Conservation (phyloP, 1,140 invertebrate species). For the Macrobrachium nipponense region DNA sequence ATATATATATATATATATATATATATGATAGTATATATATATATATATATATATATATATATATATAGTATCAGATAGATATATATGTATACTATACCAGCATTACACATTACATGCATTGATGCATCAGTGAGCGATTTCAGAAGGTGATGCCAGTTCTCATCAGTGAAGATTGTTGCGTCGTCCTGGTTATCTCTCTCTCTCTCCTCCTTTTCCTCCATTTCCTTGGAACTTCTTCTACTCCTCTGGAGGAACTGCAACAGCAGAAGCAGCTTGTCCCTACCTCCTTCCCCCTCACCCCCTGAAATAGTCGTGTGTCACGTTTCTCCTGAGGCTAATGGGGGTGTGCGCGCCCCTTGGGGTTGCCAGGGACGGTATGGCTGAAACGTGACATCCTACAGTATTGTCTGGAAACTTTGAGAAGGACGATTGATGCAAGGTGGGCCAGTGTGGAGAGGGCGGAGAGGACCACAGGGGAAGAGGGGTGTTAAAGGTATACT, state of each 20-base stretch:
- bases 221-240: background rate
- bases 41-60: no score
- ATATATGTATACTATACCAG: no score
- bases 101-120: no score
- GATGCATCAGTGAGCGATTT: no score
- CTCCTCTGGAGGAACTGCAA: background rate
- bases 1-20: no score
- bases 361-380: constrained; percentile 28
- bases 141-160: no score
- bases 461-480: background rate
- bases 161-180: no score
- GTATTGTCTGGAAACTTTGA: constrained; percentile 24
- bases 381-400: constrained; percentile 32
- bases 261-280: background rate
- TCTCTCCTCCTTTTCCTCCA: background rate
- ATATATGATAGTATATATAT: no score
- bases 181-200: background rate
- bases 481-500: background rate
- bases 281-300: constrained; percentile 1
- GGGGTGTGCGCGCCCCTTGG: constrained; percentile 40
- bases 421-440: constrained; percentile 15
- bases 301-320: constrained; percentile 38
- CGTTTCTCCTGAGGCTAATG: constrained; percentile 40
- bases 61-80: no score
- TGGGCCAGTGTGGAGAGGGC: background rate